Percentiles rank a stretch among this genome's conserved stretches.
These are phyloP conservation scores for Eupithecia subumbrata DNA, from an alignment of 2,888 invertebrate genomes.

Conservation along the genomic window DNA sequence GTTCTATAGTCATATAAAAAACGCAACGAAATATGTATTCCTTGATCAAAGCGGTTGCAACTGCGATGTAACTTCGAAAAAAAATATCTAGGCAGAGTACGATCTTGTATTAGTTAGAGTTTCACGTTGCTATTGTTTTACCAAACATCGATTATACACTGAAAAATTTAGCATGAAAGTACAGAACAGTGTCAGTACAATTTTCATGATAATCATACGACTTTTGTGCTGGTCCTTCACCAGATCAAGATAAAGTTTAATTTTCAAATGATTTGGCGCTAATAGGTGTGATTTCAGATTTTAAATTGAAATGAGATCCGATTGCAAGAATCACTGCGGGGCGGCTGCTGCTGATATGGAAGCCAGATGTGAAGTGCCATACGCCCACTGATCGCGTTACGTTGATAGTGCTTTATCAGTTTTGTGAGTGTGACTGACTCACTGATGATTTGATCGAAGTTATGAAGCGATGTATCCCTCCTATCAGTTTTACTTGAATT, in stretches of 20 bases:
- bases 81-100: neutral
- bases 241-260: neutral
- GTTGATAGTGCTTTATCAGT: constrained; percentile 48
- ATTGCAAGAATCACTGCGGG: constrained; percentile 50
- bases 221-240: neutral
- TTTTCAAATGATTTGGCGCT: neutral
- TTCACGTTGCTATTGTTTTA: neutral
- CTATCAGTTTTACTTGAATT: neutral
- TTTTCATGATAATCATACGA: neutral
- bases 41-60: neutral
- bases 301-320: constrained; percentile 26
- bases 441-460: constrained; percentile 1
- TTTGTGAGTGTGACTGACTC: constrained; percentile 15
- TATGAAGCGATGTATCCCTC: neutral
- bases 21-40: neutral
- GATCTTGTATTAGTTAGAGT: neutral
- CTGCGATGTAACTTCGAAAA: neutral
- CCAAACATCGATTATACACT: no score
- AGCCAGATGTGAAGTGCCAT: constrained; percentile 66
- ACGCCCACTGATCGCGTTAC: constrained; percentile 75
- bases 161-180: no score
- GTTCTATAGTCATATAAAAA: neutral
- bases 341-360: constrained; percentile 55
- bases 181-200: no score
- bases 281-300: neutral